Evolutionary conservation across 2,113 vertebrate genomes (phyloP), one percentile per base, ranked within the genome.

Genomic region (Pelecanus crispus): DNA sequence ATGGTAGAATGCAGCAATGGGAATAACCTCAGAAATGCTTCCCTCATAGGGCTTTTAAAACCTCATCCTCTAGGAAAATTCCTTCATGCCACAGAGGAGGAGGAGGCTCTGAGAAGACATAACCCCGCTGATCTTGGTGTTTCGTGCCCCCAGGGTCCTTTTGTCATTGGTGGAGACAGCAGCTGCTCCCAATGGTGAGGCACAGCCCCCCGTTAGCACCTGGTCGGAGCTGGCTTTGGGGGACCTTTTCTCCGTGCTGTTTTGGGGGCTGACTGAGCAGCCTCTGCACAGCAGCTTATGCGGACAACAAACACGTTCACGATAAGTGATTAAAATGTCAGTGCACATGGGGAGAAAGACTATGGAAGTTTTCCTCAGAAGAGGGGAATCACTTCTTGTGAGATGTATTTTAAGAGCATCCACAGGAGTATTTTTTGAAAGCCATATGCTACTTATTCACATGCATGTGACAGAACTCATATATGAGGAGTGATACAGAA

Each of bases 381-480:
- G 34, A 91, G 40, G 61, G 58, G 87, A 70, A 94, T 82, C 81
- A 77, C 70, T 96, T 92, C 56, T 92, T 86, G 10, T 53, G 87
- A 96, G 67, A 93, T 93, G 4, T 96, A 96, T 96, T 96, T 96
- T 95, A 83, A 94, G 92, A 96, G 56, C 84, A 96, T 79, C 52
- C 80, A 78, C 24, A 49, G 17, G 81, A 94, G 45, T 96, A 94
- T 89, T 96, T 97, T 96, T 92, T 96, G 92, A 96, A 95, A 89
- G 85, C 94, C 96, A 97, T 95, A 94, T 97, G 95, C n/a, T 87
- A 85, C 84, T 94, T 94, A 91, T 85, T 96, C 96, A 94, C 96
- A 96, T 95, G 86, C 25, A 1, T 97, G 90, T 96, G 92, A 91
- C 74, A 94, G 92, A 97, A 92, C 92, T 97, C 92, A 95, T 75